phyloP scores from a whole-genome alignment of 2,888 invertebrate species.

The Bellardia bayeri region DNA sequence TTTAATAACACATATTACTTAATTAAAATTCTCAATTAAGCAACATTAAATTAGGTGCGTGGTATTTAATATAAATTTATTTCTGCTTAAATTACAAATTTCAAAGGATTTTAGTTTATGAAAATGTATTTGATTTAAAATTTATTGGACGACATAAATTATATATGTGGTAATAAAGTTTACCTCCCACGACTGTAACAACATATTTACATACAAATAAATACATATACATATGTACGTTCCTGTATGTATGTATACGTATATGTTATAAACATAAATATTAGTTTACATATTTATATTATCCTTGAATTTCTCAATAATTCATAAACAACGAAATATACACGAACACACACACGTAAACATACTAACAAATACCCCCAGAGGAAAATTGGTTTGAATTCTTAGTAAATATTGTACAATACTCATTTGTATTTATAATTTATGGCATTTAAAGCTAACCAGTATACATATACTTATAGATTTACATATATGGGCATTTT shows the following conservation, averaged over 20 bases:
- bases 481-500: too few relatives aligned
- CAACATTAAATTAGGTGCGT: not conserved
- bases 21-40: not conserved
- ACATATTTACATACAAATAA: too few relatives aligned
- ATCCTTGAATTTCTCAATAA: slow-evolving; percentile 28
- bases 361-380: slow-evolving; percentile 1
- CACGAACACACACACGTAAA: not conserved
- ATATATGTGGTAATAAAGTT: not conserved
- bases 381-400: slow-evolving; percentile 38
- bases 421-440: not conserved
- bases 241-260: not conserved
- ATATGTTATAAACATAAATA: slow-evolving; percentile 6
- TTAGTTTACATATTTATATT: slow-evolving; percentile 18
- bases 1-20: not conserved
- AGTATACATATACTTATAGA: not conserved
- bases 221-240: not conserved
- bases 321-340: slow-evolving; percentile 26
- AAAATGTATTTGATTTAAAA: slow-evolving; percentile 5
- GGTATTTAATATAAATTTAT: slow-evolving; percentile 2
- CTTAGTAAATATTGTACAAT: slow-evolving; percentile 3
- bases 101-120: not conserved
- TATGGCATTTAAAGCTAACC: not conserved
- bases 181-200: not conserved
- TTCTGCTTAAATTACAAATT: not conserved
- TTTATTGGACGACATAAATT: slow-evolving; percentile 17